phyloP scores from a whole-genome alignment of 2,797 vertebrate genomes.

The Apodemus agrarius region DNA sequence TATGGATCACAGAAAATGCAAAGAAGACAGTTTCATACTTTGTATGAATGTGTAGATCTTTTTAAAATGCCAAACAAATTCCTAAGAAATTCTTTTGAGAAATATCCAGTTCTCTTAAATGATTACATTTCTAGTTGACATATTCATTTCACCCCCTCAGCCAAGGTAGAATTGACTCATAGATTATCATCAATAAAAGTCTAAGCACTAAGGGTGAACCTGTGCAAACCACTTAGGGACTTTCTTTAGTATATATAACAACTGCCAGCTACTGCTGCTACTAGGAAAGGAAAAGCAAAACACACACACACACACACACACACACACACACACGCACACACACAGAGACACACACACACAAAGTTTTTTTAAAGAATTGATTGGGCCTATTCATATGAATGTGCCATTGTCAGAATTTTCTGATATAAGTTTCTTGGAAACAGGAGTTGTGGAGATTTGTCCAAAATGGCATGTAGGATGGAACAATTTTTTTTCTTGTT shows the following conservation, averaged over 20 bases:
- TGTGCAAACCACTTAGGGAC: neutral
- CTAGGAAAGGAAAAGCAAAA: neutral
- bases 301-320: neutral
- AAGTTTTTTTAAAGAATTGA: conserved; percentile 10
- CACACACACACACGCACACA: no score
- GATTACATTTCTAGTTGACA: conserved; percentile 54
- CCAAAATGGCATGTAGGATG: neutral
- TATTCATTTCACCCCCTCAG: conserved; percentile 41
- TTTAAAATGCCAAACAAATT: conserved; percentile 46
- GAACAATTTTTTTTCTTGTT: neutral
- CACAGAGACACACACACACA: no score
- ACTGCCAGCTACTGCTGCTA: neutral
- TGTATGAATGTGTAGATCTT: neutral
- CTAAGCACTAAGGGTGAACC: neutral
- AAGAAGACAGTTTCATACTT: neutral
- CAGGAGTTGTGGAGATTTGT: neutral
- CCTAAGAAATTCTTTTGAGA: conserved; percentile 29
- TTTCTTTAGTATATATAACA: conserved; percentile 52
- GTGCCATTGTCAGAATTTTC: neutral
- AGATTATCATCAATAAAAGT: conserved; percentile 54
- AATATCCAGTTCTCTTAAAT: conserved; percentile 1
- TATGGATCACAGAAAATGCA: neutral
- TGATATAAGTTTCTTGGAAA: neutral
- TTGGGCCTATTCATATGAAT: neutral
- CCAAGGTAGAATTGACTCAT: conserved; percentile 50